Evolutionary conservation across 2,113 vertebrate species (phyloP).

Genomic region (Sylvia atricapilla): DNA sequence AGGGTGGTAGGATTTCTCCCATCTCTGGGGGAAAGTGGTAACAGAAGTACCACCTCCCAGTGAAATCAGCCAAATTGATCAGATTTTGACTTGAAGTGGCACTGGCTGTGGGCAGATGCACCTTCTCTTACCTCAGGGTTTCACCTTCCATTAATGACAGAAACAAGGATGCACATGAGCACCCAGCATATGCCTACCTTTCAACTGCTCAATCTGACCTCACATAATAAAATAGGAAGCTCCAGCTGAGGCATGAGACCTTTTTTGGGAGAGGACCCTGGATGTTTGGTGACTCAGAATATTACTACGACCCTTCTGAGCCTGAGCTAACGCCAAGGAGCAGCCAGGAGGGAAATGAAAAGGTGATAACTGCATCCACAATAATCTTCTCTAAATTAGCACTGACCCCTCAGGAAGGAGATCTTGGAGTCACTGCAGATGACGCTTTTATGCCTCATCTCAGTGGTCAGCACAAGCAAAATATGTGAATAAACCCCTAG

Average conservation of each 20-base stretch:
- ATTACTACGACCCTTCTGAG: background rate
- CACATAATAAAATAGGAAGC: background rate
- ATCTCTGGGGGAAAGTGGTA: background rate
- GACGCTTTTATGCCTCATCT: background rate
- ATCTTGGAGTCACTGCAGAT: background rate
- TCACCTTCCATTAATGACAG: background rate
- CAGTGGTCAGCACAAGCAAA: background rate
- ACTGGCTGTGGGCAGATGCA: background rate
- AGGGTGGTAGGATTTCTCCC: background rate
- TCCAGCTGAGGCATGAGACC: background rate
- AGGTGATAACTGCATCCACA: background rate
- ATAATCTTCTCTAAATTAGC: background rate
- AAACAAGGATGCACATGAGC: background rate
- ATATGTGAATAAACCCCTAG: background rate
- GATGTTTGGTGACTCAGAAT: background rate
- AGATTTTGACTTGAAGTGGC: background rate
- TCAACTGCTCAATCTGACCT: background rate
- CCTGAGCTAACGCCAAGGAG: background rate
- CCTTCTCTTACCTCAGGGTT: background rate
- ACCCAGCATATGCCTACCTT: background rate
- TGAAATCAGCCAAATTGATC: background rate
- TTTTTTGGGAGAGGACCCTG: background rate
- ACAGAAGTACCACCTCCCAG: background rate
- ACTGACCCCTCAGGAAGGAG: background rate
- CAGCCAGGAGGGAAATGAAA: constrained; percentile 19